phyloP scores from a whole-genome alignment of 2,113 vertebrate species.

The Crypturellus undulatus region DNA sequence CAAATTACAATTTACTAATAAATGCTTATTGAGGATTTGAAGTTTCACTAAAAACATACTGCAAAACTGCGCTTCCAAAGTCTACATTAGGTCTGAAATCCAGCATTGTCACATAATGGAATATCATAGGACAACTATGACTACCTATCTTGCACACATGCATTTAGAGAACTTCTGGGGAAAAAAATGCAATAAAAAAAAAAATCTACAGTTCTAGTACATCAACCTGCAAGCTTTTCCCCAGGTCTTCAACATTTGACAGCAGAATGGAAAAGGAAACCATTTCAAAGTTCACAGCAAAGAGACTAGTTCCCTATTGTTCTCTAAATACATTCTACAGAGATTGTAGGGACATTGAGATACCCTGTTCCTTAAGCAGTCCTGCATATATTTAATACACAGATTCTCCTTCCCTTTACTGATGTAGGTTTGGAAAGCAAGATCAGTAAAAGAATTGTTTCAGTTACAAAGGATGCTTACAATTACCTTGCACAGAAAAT shows the following conservation, averaged over 20 bases:
- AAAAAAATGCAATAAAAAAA: not conserved
- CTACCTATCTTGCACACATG: not conserved
- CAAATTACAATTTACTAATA: not conserved
- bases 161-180: not conserved
- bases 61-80: not conserved
- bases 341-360: not conserved
- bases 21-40: not conserved
- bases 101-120: not conserved
- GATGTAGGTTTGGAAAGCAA: rapidly evolving
- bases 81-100: not conserved
- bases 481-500: not conserved
- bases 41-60: not conserved
- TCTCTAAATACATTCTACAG: not conserved
- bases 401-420: not conserved
- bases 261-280: not conserved
- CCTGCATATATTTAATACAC: not conserved
- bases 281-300: not conserved
- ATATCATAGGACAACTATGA: not conserved
- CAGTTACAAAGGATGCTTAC: not conserved
- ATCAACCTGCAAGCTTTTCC: not conserved
- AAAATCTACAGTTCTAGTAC: not conserved
- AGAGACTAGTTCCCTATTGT: not conserved
- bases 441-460: not conserved
- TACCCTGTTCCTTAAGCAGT: not conserved
- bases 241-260: not conserved